These are phyloP conservation scores for Petroica traversi DNA, from an alignment of 2,113 vertebrate genomes.

Conservation along the genomic window DNA sequence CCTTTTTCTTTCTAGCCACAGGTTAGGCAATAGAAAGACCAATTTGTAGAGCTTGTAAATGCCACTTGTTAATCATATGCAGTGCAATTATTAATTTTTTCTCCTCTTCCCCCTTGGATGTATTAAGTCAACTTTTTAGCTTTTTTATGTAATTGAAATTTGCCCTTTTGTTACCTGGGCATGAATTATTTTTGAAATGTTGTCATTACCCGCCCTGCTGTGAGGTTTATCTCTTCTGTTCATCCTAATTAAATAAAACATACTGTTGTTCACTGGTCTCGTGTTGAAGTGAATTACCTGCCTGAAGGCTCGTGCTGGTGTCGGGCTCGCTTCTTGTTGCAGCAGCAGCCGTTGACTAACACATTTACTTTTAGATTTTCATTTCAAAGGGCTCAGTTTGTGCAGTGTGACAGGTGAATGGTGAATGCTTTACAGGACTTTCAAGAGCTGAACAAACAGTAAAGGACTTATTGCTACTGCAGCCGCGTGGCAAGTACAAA, in stretches of 20 bases:
- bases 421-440: slow-evolving; percentile 56
- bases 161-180: slow-evolving; percentile 74
- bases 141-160: slow-evolving; percentile 74
- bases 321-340: not conserved
- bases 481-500: not conserved
- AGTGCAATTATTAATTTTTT: not conserved
- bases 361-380: slow-evolving; percentile 51
- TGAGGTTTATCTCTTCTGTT: slow-evolving; percentile 79
- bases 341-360: not conserved
- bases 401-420: slow-evolving; percentile 51
- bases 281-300: slow-evolving; percentile 66
- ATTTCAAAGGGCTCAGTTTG: slow-evolving; percentile 63
- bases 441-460: slow-evolving; percentile 60
- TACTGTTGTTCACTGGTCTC: slow-evolving; percentile 64
- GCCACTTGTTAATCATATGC: slow-evolving; percentile 42
- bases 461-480: slow-evolving; percentile 24
- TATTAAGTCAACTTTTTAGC: slow-evolving; percentile 48
- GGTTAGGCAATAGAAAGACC: slow-evolving; percentile 51
- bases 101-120: not conserved
- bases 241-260: slow-evolving; percentile 79
- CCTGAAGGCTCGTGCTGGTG: slow-evolving; percentile 57
- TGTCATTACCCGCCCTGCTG: slow-evolving; percentile 70
- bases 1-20: not conserved
- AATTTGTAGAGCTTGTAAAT: slow-evolving; percentile 43
- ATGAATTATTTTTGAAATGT: slow-evolving; percentile 73